Evolutionary conservation across 2,797 vertebrate genomes (phyloP).

Genomic region (Anguilla megastoma): DNA sequence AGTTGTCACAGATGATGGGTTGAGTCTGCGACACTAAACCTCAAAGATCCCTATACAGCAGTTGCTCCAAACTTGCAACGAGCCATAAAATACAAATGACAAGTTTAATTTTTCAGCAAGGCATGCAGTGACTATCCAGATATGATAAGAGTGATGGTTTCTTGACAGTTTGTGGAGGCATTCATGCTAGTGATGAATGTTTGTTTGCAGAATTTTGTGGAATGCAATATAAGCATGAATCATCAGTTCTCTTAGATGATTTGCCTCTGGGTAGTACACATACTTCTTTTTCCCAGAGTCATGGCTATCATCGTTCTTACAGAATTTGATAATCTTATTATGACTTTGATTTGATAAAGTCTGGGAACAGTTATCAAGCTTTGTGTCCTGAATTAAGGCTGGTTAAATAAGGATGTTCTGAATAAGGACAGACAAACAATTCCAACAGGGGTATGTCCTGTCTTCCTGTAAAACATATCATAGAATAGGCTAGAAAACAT

Average conservation of each 20-base stretch:
- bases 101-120: not conserved
- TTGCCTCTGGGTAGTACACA: constrained; percentile 1
- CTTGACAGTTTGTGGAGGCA: constrained; percentile 19
- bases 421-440: not conserved
- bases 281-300: not conserved
- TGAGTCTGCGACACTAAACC: not conserved
- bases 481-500: not conserved
- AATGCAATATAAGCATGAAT: constrained; percentile 29
- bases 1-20: not conserved
- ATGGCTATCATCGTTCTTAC: not conserved
- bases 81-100: not conserved
- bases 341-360: not conserved
- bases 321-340: not conserved
- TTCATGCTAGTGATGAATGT: constrained; percentile 35
- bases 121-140: not conserved
- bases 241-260: constrained; percentile 20
- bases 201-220: constrained; percentile 38
- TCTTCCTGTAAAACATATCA: not conserved
- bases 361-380: not conserved
- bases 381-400: not conserved
- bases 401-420: not conserved
- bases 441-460: not conserved
- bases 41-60: not conserved
- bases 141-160: not conserved
- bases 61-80: not conserved